phyloP scores from a whole-genome alignment of 2,888 invertebrate species.

The Tricholauxania praeusta region DNA sequence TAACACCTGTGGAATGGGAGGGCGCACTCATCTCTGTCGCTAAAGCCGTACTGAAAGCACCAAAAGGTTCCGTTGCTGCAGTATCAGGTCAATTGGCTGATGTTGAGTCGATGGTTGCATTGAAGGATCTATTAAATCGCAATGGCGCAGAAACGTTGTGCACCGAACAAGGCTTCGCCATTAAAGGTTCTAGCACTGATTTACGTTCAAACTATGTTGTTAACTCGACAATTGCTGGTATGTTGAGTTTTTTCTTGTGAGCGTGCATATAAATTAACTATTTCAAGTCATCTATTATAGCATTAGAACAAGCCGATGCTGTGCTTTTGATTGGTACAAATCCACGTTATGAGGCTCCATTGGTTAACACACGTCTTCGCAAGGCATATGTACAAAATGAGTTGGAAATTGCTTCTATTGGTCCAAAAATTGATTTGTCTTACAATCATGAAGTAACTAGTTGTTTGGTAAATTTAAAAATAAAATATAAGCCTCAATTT shows the following conservation, averaged over 20 bases:
- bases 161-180: conserved; percentile 93
- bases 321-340: conserved; percentile 96
- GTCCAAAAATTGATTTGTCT: conserved; percentile 91
- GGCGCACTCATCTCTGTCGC: conserved; percentile 86
- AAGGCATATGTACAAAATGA: conserved; percentile 97
- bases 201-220: conserved; percentile 91
- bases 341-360: conserved; percentile 96
- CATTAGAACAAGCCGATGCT: conserved; percentile 93
- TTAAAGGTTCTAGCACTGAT: conserved; percentile 79
- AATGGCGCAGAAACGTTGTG: conserved; percentile 88
- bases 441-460: conserved; percentile 80
- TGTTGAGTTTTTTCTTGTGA: conserved; percentile 5
- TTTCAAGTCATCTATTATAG: conserved; percentile 61
- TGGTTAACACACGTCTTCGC: conserved; percentile 94
- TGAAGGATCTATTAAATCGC: conserved; percentile 93
- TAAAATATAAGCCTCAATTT: background rate
- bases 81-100: conserved; percentile 92
- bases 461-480: conserved; percentile 64
- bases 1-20: conserved; percentile 94
- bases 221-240: conserved; percentile 90
- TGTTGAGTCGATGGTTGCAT: conserved; percentile 88
- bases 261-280: background rate
- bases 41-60: conserved; percentile 75
- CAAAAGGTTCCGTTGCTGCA: conserved; percentile 80
- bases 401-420: conserved; percentile 86